These are phyloP conservation scores for Popillia japonica DNA, from an alignment of 1,140 invertebrate genomes.

Conservation along the genomic window DNA sequence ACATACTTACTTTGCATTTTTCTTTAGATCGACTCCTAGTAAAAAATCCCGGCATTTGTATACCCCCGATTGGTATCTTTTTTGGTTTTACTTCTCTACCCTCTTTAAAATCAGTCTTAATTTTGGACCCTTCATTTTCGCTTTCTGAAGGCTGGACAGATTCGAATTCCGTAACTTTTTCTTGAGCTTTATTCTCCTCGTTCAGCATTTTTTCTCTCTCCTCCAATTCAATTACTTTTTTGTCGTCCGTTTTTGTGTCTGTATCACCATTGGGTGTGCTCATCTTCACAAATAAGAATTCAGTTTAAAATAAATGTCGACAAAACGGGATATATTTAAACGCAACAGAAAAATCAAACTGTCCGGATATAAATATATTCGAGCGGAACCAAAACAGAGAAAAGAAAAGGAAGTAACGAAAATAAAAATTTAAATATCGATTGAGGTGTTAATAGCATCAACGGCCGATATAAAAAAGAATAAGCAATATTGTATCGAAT, in stretches of 20 bases:
- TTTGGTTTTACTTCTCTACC: conserved; percentile 77
- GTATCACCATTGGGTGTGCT: conserved; percentile 33
- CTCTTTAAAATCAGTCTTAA: conserved; percentile 68
- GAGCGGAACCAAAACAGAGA: neutral
- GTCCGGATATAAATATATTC: neutral
- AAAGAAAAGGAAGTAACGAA: neutral
- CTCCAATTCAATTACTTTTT: conserved; percentile 76
- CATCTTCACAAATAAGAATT: conserved; percentile 33
- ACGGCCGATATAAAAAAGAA: conserved; percentile 8
- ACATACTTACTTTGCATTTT: conserved; percentile 65
- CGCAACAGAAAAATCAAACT: neutral
- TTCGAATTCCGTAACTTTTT: conserved; percentile 57
- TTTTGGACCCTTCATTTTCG: conserved; percentile 59
- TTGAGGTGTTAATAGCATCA: neutral
- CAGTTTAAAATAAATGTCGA: neutral
- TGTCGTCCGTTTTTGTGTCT: conserved; percentile 69
- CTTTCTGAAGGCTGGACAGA: conserved; percentile 57
- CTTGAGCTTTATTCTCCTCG: conserved; percentile 65
- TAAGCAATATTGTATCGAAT: neutral
- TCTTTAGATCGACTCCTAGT: conserved; percentile 79
- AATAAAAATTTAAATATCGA: conserved; percentile 32
- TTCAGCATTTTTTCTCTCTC: conserved; percentile 77
- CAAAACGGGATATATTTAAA: neutral
- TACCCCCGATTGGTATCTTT: conserved; percentile 82
- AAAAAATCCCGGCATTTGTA: conserved; percentile 83